Base-by-base conservation (phyloP, 2,888 invertebrate genomes). In the Coecobrya sp. region DNA sequence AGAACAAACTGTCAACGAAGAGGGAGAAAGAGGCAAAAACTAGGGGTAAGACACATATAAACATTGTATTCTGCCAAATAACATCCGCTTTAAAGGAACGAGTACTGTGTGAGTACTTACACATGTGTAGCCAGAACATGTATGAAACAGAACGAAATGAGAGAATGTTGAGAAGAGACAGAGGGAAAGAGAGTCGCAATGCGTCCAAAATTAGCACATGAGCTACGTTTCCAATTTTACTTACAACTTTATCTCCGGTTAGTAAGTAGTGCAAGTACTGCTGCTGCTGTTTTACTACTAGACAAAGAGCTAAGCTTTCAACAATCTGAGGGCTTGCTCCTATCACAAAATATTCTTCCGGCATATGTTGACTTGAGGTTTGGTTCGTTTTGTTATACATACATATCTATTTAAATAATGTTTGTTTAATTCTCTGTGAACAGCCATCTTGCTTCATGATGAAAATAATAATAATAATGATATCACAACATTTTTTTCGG, bases 181-280 rank as follows among this genome's bases (percentile, higher is more conserved):
- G 49, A 25, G 49, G 52, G 85, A 84, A 22, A 85, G 62, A 87
- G 88, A 92, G 92, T 89, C 92, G 92, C 92, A 92, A 79, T 92
- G 92, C 92, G 92, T 92, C 92, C 92, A 85, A 92, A 92, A 92
- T 92, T 92, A 92, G 92, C 92, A 92, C 92, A 92, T 86, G 81
- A 89, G 92, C 85, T 92, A 86, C 86, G 89, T 85, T 42, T 86
- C 89, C 79, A 76, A 73, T 84, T 49, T 86, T 86, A 89, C 84
- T 81, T 86, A 86, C 68, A 81, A 68, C 73, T 65, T 73, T 73
- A 76, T 76, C 81, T 82, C 25, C 27, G 5, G 52, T 22, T 30
- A 42, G 30, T 36, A 36, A 36, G n/a, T 70, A 70, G 36, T 16
- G 27, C 70, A 36, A 36, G n/a, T 70, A 70, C 70, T 16, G 27